These are phyloP conservation scores for Phataginus tetradactyla DNA, from an alignment of 2,797 vertebrate species.

Conservation along the genomic window DNA sequence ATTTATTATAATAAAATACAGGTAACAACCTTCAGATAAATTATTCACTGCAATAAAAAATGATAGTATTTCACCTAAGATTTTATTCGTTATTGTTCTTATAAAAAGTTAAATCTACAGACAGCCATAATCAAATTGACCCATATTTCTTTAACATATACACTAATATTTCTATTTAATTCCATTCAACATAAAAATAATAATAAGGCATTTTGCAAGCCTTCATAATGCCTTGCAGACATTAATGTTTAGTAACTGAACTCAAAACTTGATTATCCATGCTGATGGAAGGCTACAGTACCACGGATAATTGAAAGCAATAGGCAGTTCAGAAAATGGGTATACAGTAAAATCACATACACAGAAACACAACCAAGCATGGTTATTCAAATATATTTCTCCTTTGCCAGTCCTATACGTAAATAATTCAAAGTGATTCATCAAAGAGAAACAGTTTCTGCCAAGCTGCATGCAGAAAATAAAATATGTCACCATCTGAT, in stretches of 20 bases:
- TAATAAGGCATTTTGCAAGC: constrained; percentile 7
- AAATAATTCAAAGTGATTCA: neutral
- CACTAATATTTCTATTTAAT: constrained; percentile 31
- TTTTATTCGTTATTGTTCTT: constrained; percentile 37
- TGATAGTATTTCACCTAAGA: constrained; percentile 16
- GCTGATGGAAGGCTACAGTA: constrained; percentile 2
- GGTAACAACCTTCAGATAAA: neutral
- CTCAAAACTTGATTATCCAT: constrained; percentile 9
- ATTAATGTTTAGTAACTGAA: constrained; percentile 36
- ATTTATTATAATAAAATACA: constrained; percentile 51
- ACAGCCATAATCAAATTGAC: neutral
- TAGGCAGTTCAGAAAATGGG: constrained; percentile 42
- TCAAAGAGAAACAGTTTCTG: neutral
- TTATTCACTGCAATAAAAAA: constrained; percentile 28
- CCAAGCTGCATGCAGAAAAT: neutral
- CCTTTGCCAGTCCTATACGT: neutral
- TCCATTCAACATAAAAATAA: constrained; percentile 50
- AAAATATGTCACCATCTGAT: neutral
- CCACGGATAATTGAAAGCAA: constrained; percentile 44
- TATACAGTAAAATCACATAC: neutral
- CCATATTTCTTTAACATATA: constrained; percentile 18
- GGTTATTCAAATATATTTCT: neutral
- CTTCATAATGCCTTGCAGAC: constrained; percentile 40
- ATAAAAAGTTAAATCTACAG: constrained; percentile 13
- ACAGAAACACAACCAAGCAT: neutral